Conservation (phyloP, 1,140 invertebrate genomes). For the Drosophila cardini region DNA sequence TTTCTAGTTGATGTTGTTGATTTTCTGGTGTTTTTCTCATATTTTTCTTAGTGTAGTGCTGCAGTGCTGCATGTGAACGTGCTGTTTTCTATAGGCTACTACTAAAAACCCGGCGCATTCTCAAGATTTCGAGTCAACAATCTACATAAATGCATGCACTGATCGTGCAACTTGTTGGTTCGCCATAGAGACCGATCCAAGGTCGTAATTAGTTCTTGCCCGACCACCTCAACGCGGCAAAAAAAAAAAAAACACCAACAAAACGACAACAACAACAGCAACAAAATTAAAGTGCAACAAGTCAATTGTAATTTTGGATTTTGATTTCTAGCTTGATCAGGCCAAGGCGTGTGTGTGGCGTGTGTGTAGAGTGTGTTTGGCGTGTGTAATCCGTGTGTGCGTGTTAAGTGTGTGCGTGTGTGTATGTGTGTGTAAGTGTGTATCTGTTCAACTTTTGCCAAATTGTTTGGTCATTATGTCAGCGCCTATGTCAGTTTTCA, state of each 20-base stretch:
- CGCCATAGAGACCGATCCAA: conserved; percentile 61
- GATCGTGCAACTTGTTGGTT: neutral
- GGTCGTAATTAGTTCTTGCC: conserved; percentile 79
- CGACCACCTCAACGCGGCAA: conserved; percentile 30
- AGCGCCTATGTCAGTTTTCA: conserved; percentile 34
- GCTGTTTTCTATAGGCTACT: conserved; percentile 24
- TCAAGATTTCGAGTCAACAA: conserved; percentile 50
- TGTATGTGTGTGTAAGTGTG: neutral
- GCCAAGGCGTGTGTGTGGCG: neutral
- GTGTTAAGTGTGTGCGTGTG: neutral
- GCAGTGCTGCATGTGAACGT: conserved; percentile 45
- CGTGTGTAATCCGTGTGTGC: neutral
- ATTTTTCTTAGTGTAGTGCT: conserved; percentile 1
- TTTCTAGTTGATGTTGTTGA: conserved; percentile 3
- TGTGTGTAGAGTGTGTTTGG: neutral
- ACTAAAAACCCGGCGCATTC: conserved; percentile 26
- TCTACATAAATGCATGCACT: conserved; percentile 70
- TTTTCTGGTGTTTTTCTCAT: conserved; percentile 12
- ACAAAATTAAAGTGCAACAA: conserved; percentile 34
- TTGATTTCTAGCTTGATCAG: conserved; percentile 28
- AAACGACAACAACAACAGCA: conserved; percentile 13
- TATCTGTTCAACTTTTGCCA: conserved; percentile 47
- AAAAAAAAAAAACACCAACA: too few species aligned
- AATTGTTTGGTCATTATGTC: conserved; percentile 74
- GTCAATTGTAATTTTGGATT: conserved; percentile 60